Base-by-base conservation (phyloP, 2,113 vertebrate species). In the Danio rerio region DNA sequence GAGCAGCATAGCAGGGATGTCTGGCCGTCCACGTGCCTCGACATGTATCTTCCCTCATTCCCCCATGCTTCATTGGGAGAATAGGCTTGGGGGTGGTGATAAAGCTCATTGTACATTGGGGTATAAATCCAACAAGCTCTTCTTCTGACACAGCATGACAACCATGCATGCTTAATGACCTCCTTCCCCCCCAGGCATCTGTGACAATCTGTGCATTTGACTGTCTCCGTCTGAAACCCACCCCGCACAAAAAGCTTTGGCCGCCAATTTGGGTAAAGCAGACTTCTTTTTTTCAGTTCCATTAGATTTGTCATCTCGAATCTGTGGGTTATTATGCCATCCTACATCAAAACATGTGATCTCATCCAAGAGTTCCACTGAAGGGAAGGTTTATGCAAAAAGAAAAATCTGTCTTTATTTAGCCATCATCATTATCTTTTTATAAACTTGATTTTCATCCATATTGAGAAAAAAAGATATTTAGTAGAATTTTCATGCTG, bases 1-100 rank as follows among this genome's bases (percentile, higher is more conserved):
- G 85, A 83, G 84, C 86, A 89, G 85, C 72, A 78, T 70, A 70
- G 80, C 83, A 82, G 55, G 80, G 77, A 71, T 80, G 45, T 82
- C 62, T 86, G 84, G n/a, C 80, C 80, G 78, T 88, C 62, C 83
- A 43, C 88, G 42, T 85, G 87, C 83, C 72, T 43, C 59, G 81
- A 63, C 8, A 85, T 62, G 69, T 59, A 69, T 81, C 71, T 71
- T 68, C 80, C 69, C 77, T 76, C 50, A 68, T 77, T 69, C 76
- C 16, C 31, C 21, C 6, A 61, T 61, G 16, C 78, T 16, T 70
- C 70, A 72, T 55, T 42, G 31, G 52, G 80, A 75, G 73, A 81
- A 10, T 58, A 52, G 31, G 40, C 61, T 73, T 70, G 52, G 31
- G 55, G 69, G 45, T 61, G 61, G 68, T 20, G 61, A 75, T 62